Percentiles rank a stretch among this genome's conserved stretches.
Conservation (phyloP, 2,888 invertebrate species). For the Luperina testacea region DNA sequence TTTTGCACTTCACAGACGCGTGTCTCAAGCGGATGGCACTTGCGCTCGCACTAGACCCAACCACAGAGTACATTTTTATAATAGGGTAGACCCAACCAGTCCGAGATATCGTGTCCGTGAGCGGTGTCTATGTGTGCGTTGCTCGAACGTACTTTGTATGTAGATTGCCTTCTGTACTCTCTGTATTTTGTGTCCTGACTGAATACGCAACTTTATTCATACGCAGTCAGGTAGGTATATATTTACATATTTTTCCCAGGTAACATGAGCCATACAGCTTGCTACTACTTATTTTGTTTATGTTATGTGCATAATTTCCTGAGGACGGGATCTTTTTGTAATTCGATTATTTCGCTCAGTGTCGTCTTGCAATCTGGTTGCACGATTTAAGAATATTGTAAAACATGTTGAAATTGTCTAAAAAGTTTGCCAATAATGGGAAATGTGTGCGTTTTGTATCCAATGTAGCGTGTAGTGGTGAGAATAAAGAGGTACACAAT, state of each 20-base stretch:
- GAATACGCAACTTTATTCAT: constrained; percentile 5
- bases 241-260: constrained; percentile 37
- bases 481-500: constrained; percentile 26
- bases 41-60: too few relatives aligned
- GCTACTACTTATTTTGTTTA: constrained; percentile 62
- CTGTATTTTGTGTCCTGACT: too few relatives aligned
- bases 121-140: too few relatives aligned
- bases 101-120: too few relatives aligned
- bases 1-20: too few relatives aligned
- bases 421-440: constrained; percentile 27
- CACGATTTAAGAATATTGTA: constrained; percentile 35
- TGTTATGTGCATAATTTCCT: constrained; percentile 82
- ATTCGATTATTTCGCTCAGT: constrained; percentile 74
- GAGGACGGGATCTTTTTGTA: constrained; percentile 71
- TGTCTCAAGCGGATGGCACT: too few relatives aligned
- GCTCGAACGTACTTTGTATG: too few relatives aligned
- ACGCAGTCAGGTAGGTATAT: constrained; percentile 1
- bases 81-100: too few relatives aligned
- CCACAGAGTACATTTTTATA: too few relatives aligned
- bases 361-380: constrained; percentile 63
- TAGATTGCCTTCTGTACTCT: too few relatives aligned
- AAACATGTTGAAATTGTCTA: constrained; percentile 65
- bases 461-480: constrained; percentile 24
- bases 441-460: constrained; percentile 34
- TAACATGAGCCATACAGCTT: constrained; percentile 36